Conservation (phyloP, 2,888 invertebrate genomes). For the Aphidius colemani region DNA sequence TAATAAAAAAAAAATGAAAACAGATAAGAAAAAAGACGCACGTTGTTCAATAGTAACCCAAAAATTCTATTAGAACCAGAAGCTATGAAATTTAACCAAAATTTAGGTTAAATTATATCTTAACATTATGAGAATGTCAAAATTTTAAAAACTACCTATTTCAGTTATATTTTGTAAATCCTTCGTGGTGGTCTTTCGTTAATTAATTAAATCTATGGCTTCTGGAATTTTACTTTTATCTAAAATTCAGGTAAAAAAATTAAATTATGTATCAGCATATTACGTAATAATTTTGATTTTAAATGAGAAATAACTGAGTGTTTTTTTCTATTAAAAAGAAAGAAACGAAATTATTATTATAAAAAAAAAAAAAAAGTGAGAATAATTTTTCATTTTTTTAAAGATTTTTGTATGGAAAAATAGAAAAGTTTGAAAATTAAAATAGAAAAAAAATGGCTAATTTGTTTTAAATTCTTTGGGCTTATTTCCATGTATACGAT, state of each 20-base stretch:
- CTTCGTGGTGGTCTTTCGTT: conserved; percentile 24
- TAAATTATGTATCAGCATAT: background rate
- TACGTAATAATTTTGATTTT: background rate
- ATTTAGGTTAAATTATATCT: background rate
- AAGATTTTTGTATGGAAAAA: too few relatives aligned
- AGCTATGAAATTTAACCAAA: conserved; percentile 7
- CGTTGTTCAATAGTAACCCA: background rate
- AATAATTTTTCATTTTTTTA: too few relatives aligned
- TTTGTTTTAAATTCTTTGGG: too few relatives aligned
- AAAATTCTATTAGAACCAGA: conserved; percentile 25
- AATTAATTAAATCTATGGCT: conserved; percentile 21
- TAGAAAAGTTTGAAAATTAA: too few relatives aligned
- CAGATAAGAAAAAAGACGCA: conserved; percentile 19
- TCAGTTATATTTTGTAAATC: background rate
- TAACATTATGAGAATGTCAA: background rate
- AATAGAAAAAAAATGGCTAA: too few relatives aligned
- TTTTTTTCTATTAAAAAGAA: conserved; percentile 3
- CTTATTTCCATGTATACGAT: too few relatives aligned
- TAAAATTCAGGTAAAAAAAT: too few relatives aligned
- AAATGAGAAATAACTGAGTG: conserved; percentile 5
- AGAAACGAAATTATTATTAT: conserved; percentile 2
- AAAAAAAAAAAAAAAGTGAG: too few relatives aligned
- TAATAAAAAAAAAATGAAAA: conserved; percentile 28
- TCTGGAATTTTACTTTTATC: conserved; percentile 14
- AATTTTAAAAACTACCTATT: background rate